Conservation (phyloP, 2,888 invertebrate species). For the Dynastes grantii region DNA sequence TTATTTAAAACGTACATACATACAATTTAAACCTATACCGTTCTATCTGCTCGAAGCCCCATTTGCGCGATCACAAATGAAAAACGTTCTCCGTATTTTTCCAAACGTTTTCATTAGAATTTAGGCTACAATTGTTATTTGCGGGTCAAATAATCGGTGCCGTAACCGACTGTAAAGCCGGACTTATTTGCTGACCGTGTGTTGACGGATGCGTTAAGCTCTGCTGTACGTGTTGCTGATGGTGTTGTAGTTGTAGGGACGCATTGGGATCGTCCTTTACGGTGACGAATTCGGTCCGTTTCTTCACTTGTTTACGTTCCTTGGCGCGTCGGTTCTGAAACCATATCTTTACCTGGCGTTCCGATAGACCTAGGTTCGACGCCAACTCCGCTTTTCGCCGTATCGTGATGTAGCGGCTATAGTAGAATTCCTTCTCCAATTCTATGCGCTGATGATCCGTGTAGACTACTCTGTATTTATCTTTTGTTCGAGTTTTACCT, state of each 20-base stretch:
- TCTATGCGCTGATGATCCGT: conserved; percentile 93
- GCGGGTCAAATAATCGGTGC: conserved; percentile 72
- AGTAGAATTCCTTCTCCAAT: conserved; percentile 72
- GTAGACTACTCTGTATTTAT: conserved; percentile 99
- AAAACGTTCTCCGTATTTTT: conserved; percentile 52
- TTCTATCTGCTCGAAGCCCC: neutral
- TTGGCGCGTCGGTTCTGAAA: conserved; percentile 94
- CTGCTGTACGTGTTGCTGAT: conserved; percentile 62
- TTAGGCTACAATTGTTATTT: conserved; percentile 44
- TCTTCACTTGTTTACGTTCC: conserved; percentile 83
- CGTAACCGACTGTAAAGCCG: conserved; percentile 52
- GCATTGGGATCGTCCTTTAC: conserved; percentile 46
- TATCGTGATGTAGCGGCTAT: conserved; percentile 95
- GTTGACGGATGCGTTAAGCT: conserved; percentile 58
- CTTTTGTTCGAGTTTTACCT: conserved; percentile 99
- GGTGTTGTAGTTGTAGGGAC: conserved; percentile 50
- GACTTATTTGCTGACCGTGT: conserved; percentile 60
- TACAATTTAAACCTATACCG: too few species aligned
- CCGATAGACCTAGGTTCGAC: conserved; percentile 86
- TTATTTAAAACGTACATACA: too few species aligned
- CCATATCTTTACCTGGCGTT: conserved; percentile 85
- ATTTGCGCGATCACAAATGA: conserved; percentile 55
- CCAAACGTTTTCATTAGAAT: conserved; percentile 50
- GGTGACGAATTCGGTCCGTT: conserved; percentile 51
- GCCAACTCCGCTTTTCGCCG: conserved; percentile 95